Evolutionary conservation across 2,888 invertebrate genomes (phyloP).

Genomic region (Rhagium mordax): DNA sequence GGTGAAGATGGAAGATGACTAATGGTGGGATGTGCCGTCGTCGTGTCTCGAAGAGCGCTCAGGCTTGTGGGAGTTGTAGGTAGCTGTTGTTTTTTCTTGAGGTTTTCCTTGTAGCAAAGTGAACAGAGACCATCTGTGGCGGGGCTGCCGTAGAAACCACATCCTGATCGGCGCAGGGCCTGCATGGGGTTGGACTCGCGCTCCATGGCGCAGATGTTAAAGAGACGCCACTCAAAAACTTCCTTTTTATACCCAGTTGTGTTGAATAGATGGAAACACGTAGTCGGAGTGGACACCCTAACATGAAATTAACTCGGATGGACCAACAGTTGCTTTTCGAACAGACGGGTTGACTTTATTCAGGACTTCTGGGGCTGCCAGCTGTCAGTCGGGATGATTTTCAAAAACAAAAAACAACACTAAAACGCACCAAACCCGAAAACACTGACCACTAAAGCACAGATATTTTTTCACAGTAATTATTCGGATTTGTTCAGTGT

Average conservation of each 20-base stretch:
- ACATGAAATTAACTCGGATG: constrained; percentile 52
- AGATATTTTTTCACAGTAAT: constrained; percentile 37
- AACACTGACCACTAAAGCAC: constrained; percentile 21
- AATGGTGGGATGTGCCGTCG: constrained; percentile 73
- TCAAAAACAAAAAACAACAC: constrained; percentile 18
- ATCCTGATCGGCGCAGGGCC: constrained; percentile 96
- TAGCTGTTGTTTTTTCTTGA: constrained; percentile 94
- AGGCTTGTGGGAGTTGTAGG: constrained; percentile 77
- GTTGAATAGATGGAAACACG: background rate
- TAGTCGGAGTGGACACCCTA: constrained; percentile 53
- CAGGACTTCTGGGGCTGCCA: constrained; percentile 25
- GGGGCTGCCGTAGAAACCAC: constrained; percentile 98
- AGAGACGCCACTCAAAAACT: constrained; percentile 33
- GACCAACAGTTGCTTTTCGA: constrained; percentile 40
- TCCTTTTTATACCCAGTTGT: constrained; percentile 12
- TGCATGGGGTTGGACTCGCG: constrained; percentile 98
- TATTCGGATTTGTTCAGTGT: constrained; percentile 32
- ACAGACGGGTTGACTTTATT: constrained; percentile 24
- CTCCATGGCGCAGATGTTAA: constrained; percentile 79
- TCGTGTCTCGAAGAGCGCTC: constrained; percentile 71
- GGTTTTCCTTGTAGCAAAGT: constrained; percentile 97
- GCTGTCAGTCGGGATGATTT: constrained; percentile 21
- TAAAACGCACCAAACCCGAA: no score
- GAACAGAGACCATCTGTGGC: constrained; percentile 99
- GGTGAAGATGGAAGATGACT: constrained; percentile 61